Conservation (phyloP, 2,888 invertebrate species). For the Metalampra italica region DNA sequence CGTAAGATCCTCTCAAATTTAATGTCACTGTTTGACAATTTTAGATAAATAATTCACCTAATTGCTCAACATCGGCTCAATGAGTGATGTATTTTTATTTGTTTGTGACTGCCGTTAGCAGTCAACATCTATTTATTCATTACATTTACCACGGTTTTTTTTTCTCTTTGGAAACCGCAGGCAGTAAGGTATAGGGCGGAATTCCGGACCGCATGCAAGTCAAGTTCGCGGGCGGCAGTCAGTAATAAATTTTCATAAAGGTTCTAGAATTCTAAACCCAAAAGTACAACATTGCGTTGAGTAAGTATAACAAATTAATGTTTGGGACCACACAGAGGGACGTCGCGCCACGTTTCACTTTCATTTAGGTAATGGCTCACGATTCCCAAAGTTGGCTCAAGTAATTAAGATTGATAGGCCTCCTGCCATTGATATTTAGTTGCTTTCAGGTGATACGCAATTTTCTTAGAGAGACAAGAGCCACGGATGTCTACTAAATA, state of each 20-base stretch:
- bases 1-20: conserved; percentile 18
- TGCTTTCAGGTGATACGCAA: conserved; percentile 19
- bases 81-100: too few relatives aligned
- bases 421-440: conserved; percentile 40
- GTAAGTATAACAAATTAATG: conserved; percentile 1
- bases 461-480: neutral
- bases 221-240: too few relatives aligned
- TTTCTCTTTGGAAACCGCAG: too few relatives aligned
- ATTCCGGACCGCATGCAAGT: too few relatives aligned
- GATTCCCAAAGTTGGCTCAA: conserved; percentile 44
- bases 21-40: conserved; percentile 21
- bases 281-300: neutral
- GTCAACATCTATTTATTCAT: too few relatives aligned
- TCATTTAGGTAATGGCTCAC: conserved; percentile 57
- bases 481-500: neutral
- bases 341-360: conserved; percentile 25
- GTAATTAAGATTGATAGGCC: conserved; percentile 59
- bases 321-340: conserved; percentile 1
- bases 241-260: too few relatives aligned
- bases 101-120: too few relatives aligned
- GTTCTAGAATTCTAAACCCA: neutral
- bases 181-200: too few relatives aligned
- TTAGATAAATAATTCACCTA: conserved; percentile 26
- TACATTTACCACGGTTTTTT: too few relatives aligned
- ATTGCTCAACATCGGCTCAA: conserved; percentile 9